Evolutionary conservation across 1,140 invertebrate genomes (phyloP).

Genomic region (Sogatella furcifera): DNA sequence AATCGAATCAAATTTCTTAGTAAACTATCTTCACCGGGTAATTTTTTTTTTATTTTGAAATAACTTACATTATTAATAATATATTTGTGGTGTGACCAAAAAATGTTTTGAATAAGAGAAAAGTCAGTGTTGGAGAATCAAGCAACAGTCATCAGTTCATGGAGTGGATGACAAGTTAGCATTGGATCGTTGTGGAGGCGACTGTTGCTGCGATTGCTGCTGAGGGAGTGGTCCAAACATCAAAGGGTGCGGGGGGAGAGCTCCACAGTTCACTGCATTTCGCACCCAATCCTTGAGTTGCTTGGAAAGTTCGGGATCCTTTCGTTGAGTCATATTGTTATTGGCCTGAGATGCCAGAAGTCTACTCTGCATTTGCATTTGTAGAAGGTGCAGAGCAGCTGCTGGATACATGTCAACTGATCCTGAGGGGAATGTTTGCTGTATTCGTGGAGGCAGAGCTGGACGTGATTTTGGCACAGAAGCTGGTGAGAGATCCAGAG

Average conservation of each 20-base stretch:
- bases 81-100: too few species aligned
- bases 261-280: constrained; percentile 6
- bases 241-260: constrained; percentile 5
- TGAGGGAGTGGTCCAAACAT: constrained; percentile 7
- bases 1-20: too few species aligned
- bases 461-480: neutral
- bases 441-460: neutral
- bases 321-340: neutral
- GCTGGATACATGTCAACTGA: too few species aligned
- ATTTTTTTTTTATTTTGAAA: too few species aligned
- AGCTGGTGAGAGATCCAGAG: constrained; percentile 4
- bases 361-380: constrained; percentile 12
- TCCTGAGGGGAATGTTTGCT: neutral
- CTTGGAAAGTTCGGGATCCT: constrained; percentile 3
- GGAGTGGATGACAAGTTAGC: too few species aligned
- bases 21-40: too few species aligned
- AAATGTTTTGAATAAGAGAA: too few species aligned
- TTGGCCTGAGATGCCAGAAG: constrained; percentile 1
- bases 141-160: too few species aligned
- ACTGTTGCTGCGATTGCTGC: neutral
- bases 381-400: too few species aligned
- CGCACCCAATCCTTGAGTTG: constrained; percentile 12
- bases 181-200: neutral
- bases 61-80: too few species aligned
- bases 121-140: too few species aligned